A percentile compares a stretch with the other conserved stretches of the same genome.
Conservation (phyloP, 2,797 vertebrate species). For the Adelosebastes latens region DNA sequence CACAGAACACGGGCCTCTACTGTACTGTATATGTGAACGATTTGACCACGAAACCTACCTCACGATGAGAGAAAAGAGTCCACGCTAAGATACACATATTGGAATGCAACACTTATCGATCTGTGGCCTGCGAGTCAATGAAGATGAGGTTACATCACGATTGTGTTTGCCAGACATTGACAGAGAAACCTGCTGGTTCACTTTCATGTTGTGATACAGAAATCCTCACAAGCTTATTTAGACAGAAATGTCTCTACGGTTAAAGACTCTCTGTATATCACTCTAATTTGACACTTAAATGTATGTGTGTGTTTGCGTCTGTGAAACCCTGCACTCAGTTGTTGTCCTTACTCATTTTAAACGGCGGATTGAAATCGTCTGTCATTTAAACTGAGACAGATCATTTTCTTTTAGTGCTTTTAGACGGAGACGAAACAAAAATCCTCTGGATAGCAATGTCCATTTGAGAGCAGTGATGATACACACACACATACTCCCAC, state of each 20-base stretch:
- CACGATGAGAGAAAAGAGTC: not conserved
- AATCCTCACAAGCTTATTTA: not conserved
- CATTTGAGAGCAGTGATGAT: not conserved
- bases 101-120: conserved; percentile 33
- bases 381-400: conserved; percentile 55
- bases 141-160: conserved; percentile 21
- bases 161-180: not conserved
- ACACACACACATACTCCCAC: not conserved
- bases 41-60: not conserved
- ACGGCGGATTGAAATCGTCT: conserved; percentile 33
- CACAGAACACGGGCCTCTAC: conserved; percentile 17
- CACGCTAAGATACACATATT: conserved; percentile 6
- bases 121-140: conserved; percentile 17
- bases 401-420: conserved; percentile 46
- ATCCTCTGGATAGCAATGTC: conserved; percentile 26
- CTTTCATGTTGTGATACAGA: not conserved
- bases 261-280: not conserved
- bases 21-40: conserved; percentile 8
- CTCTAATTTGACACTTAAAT: not conserved
- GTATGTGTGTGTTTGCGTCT: not conserved
- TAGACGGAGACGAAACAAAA: conserved; percentile 35
- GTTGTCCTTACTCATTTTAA: conserved; percentile 40
- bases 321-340: conserved; percentile 30
- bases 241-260: not conserved
- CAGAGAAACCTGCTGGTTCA: not conserved